A percentile compares a stretch with the other conserved stretches of the same genome.
Evolutionary conservation across 2,797 vertebrate genomes (phyloP).

Genomic region (Ibycter americanus): DNA sequence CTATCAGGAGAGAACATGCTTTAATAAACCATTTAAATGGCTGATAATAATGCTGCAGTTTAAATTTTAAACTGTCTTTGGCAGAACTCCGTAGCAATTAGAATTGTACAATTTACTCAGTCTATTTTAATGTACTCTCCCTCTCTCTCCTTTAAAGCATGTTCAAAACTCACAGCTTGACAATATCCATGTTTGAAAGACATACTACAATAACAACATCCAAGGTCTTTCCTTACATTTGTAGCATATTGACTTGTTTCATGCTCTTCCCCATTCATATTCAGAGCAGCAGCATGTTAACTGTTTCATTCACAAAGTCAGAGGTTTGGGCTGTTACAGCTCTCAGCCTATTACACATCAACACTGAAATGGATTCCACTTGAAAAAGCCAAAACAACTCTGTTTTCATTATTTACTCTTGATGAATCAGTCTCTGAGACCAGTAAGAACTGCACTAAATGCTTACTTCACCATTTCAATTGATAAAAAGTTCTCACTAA

Average conservation of each 20-base stretch:
- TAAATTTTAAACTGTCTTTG: constrained; percentile 27
- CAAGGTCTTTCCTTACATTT: neutral
- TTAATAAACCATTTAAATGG: constrained; percentile 49
- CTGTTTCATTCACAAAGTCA: neutral
- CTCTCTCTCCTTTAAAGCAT: neutral
- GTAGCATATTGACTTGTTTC: neutral
- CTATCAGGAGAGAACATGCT: constrained; percentile 9
- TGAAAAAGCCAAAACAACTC: neutral
- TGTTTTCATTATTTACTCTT: neutral
- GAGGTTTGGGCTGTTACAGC: neutral
- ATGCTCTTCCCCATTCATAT: neutral
- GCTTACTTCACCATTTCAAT: neutral
- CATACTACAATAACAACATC: neutral
- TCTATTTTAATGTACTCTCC: neutral
- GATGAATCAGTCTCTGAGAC: neutral
- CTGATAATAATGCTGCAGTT: constrained; percentile 34
- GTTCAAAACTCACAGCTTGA: constrained; percentile 1
- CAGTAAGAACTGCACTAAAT: neutral
- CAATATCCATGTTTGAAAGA: neutral
- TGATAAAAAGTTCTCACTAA: neutral
- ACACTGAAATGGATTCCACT: neutral
- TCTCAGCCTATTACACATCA: neutral
- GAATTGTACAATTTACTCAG: constrained; percentile 18
- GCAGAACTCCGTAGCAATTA: constrained; percentile 46
- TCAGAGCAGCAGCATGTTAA: neutral